Evolutionary conservation across 2,113 vertebrate species (phyloP), one percentile per base, ranked within the genome.

Genomic region (Onychorhynchus coronatus): DNA sequence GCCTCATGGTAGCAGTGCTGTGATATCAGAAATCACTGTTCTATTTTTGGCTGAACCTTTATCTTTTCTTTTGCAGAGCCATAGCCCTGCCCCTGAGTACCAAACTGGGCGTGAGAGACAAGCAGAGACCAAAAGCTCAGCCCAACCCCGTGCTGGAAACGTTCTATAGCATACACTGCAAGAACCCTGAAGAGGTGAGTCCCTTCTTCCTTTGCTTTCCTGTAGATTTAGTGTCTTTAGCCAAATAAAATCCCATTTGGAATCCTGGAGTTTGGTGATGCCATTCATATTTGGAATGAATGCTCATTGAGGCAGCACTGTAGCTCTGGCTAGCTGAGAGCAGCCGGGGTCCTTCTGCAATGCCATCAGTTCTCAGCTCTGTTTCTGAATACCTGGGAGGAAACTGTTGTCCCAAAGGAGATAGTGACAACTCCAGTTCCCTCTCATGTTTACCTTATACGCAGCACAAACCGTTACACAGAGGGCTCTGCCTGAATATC

Each of bases 51-150:
- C 37, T 89, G 72, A 81, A 14, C 12, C 12, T 86, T 61, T 62
- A 11, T 66, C 42, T 70, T 84, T 61, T 70, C n/a, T 87, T 42
- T 79, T 25, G 37, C 96, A 99, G 99, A 97, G 53, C 95, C 30
- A 47, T 99, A 27, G 98, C 98, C 6, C 56, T 98, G 67, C 99
- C 99, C 9, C 96, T 99, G 49, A 98, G 98, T 92, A 96, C 56
- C 89, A 82, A 39, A 63, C 85, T 99, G 91, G 98, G 98, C 14
- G 98, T 99, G 74, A 97, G 88, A 85, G 98, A 99, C 92, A 98
- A 95, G 79, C 62, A 98, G 61, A 97, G 86, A 79, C 91, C 97
- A 91, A 98, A 89, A 92, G 97, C 97, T 8, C 62, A 97, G 15
- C 96, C 97, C 11, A 93, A 98, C 56, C 98, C 98, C 1, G 49